These are phyloP conservation scores for Leptinotarsa tumamoca DNA, from an alignment of 2,888 invertebrate species.

Conservation along the genomic window DNA sequence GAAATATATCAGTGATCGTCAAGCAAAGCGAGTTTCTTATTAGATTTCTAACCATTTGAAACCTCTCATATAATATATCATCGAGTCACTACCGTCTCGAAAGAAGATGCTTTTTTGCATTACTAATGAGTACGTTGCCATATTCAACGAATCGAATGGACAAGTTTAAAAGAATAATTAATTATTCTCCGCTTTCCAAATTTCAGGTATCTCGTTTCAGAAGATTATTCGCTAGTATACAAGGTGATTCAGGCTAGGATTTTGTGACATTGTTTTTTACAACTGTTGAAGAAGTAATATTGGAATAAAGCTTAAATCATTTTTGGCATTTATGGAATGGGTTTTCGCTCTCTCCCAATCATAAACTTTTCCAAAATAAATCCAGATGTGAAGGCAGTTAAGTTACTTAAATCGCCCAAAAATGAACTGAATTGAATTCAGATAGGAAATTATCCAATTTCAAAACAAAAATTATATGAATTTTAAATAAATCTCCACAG, in stretches of 20 bases:
- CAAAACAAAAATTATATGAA: too few relatives aligned
- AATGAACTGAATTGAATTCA: too few relatives aligned
- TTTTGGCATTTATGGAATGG: too few relatives aligned
- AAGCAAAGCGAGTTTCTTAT: background rate
- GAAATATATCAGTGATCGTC: background rate
- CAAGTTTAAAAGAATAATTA: slow-evolving; percentile 7
- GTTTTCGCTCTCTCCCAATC: too few relatives aligned
- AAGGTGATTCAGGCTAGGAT: background rate
- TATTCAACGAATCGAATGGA: slow-evolving; percentile 15
- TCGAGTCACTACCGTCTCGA: background rate
- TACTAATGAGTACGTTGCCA: slow-evolving; percentile 5
- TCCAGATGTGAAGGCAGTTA: too few relatives aligned
- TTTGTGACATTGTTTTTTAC: background rate
- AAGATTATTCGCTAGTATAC: background rate
- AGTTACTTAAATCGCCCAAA: too few relatives aligned
- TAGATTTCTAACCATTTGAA: slow-evolving; percentile 7
- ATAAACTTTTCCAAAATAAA: too few relatives aligned
- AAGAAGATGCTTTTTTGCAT: slow-evolving; percentile 1
- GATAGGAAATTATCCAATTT: too few relatives aligned
- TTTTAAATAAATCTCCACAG: too few relatives aligned
- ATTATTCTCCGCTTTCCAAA: slow-evolving; percentile 15
- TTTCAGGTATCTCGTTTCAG: slow-evolving; percentile 8
- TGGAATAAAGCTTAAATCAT: too few relatives aligned
- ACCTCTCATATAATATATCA: background rate
- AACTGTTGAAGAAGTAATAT: too few relatives aligned